Evolutionary conservation across 2,888 invertebrate species (phyloP).

Genomic region (Quadroppia sp.): DNA sequence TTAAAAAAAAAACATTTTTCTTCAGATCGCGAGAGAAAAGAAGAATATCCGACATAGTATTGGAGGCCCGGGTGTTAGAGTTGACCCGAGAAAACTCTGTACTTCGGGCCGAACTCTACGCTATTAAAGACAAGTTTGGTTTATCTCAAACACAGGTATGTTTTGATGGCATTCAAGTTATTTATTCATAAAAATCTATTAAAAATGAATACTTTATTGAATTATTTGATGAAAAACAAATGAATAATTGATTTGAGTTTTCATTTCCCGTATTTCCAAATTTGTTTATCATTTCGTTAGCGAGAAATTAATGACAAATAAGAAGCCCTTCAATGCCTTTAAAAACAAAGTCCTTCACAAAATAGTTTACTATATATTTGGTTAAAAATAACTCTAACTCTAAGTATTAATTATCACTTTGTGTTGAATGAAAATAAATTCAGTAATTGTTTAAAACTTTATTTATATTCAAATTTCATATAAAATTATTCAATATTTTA

Average conservation of each 20-base stretch:
- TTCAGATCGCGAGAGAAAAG: slow-evolving; percentile 82
- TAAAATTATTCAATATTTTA: no score
- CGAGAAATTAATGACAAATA: background rate
- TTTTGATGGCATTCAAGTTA: background rate
- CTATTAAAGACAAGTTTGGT: slow-evolving; percentile 87
- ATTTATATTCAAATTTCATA: no score
- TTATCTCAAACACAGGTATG: slow-evolving; percentile 63
- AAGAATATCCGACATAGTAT: slow-evolving; percentile 90
- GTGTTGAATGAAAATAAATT: background rate
- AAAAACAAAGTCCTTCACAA: slow-evolving; percentile 9
- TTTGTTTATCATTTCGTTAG: background rate
- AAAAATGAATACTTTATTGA: background rate
- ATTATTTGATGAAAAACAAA: background rate
- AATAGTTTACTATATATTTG: background rate
- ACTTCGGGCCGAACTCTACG: slow-evolving; percentile 83
- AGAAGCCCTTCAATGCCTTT: background rate
- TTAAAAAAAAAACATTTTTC: background rate
- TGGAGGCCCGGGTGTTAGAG: slow-evolving; percentile 89
- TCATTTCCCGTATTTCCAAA: slow-evolving; percentile 6
- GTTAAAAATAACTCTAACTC: slow-evolving; percentile 9
- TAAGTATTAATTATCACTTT: slow-evolving; percentile 9
- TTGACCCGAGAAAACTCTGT: slow-evolving; percentile 92
- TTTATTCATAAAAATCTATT: background rate
- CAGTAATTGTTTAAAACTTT: no score
- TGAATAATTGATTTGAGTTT: background rate